phyloP scores from a whole-genome alignment of 2,888 invertebrate genomes.

The Busseola fusca region DNA sequence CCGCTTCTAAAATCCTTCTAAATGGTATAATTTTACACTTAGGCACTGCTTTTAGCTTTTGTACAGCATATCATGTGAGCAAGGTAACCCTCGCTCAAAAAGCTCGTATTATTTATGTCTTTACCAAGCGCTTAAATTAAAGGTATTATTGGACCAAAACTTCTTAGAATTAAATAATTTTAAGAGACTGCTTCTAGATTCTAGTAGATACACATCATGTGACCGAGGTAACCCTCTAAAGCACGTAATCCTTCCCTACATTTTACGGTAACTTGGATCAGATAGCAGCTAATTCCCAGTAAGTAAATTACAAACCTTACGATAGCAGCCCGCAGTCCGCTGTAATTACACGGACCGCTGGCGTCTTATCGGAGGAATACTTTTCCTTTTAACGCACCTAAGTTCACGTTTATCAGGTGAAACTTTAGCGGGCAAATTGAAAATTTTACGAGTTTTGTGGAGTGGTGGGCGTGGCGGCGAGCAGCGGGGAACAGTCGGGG shows the following conservation, averaged over 20 bases:
- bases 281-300: slow-evolving; percentile 60
- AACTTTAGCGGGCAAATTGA: slow-evolving; percentile 85
- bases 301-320: slow-evolving; percentile 69
- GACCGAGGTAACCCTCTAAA: neutral
- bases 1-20: no score
- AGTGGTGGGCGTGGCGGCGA: slow-evolving; percentile 48
- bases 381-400: slow-evolving; percentile 79
- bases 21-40: no score
- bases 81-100: no score
- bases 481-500: slow-evolving; percentile 12
- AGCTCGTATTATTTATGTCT: neutral
- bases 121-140: neutral
- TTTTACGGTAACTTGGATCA: slow-evolving; percentile 44
- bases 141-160: neutral
- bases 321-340: slow-evolving; percentile 71
- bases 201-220: neutral
- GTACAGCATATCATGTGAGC: neutral
- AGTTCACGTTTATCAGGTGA: slow-evolving; percentile 87
- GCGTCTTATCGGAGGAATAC: slow-evolving; percentile 77
- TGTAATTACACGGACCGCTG: slow-evolving; percentile 73
- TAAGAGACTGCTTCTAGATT: neutral
- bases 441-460: slow-evolving; percentile 82
- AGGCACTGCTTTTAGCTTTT: neutral
- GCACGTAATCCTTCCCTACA: slow-evolving; percentile 35
- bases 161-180: neutral